Evolutionary conservation across 2,113 vertebrate species (phyloP).

Genomic region (Dunckerocampus dactyliophorus): DNA sequence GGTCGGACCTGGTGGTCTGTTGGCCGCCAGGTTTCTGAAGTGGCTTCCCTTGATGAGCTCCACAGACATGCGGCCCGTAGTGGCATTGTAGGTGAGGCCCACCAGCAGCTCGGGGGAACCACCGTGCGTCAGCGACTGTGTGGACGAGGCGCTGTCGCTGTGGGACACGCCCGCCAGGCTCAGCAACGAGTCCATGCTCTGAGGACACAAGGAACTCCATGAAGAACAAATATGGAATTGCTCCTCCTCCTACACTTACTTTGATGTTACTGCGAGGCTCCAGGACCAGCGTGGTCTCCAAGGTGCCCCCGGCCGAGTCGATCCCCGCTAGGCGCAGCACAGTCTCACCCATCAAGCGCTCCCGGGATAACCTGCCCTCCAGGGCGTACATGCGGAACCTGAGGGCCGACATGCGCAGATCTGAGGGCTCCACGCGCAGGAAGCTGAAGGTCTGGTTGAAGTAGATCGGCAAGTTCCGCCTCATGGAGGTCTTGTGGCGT

Average conservation of each 20-base stretch:
- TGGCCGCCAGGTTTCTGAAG: slow-evolving; percentile 90
- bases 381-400: slow-evolving; percentile 91
- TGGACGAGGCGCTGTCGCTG: slow-evolving; percentile 86
- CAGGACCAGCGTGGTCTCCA: slow-evolving; percentile 79
- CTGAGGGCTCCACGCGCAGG: slow-evolving; percentile 75
- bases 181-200: slow-evolving; percentile 84
- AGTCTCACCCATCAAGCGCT: slow-evolving; percentile 94
- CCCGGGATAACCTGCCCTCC: slow-evolving; percentile 79
- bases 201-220: slow-evolving; percentile 7
- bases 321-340: slow-evolving; percentile 78
- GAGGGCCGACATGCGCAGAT: slow-evolving; percentile 75
- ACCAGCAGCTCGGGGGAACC: slow-evolving; percentile 91
- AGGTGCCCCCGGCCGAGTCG: slow-evolving; percentile 57
- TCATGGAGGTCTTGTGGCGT: slow-evolving; percentile 81
- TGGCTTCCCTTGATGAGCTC: slow-evolving; percentile 98
- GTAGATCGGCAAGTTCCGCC: slow-evolving; percentile 77
- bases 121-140: slow-evolving; percentile 89
- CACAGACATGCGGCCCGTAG: slow-evolving; percentile 91
- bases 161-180: slow-evolving; percentile 84
- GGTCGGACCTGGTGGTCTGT: slow-evolving; percentile 83
- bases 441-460: slow-evolving; percentile 90
- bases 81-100: slow-evolving; percentile 90
- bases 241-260: slow-evolving; percentile 52
- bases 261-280: slow-evolving; percentile 88
- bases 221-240: not conserved